Evolutionary conservation across 2,797 vertebrate species (phyloP), one percentile per base, ranked within the genome.

Genomic region (Astyanax mexicanus): DNA sequence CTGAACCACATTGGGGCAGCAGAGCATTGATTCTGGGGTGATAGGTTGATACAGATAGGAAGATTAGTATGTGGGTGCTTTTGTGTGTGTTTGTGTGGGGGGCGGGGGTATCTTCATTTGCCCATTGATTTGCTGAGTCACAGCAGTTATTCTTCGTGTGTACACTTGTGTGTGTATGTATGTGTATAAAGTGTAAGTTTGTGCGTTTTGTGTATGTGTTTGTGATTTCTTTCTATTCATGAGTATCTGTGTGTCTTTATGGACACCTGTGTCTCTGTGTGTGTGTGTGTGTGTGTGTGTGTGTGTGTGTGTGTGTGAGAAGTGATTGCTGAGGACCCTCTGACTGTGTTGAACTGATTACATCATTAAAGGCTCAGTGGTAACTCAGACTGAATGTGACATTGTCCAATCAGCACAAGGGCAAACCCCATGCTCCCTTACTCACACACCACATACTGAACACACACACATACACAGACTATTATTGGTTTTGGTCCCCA

Each of bases 341-440:
- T 52, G n/a, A 29, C n/a, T 44, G 37, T 44, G 66, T n/a, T 70
- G 47, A 77, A 77, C 67, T 77, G 67, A 77, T 64, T 77, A 51
- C 45, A 37, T 6, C 38, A 27, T 65, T 44, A 75, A 40, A 58
- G 52, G 42, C 51, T 9, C 15, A 75, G 66, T 69, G 61, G 73
- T 44, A 45, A 7, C 35, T 38, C 44, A 37, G 44, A 4, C 40
- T 10, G 8, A 42, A 17, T 42, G 42, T 77, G 75, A 77, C 67
- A 64, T 70, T 77, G 75, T 64, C 65, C 47, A 77, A 77, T 77
- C 75, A 77, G 38, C 38, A 44, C 57, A 70, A 77, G 75, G 75
- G 64, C 75, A 17, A 54, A 64, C 35, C 49, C 27, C 58, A 57
- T 15, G 29, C 19, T 64, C 64, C 66, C 38, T 49, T 42, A 67